phyloP scores from a whole-genome alignment of 2,888 invertebrate genomes.

The Diaperis boleti region DNA sequence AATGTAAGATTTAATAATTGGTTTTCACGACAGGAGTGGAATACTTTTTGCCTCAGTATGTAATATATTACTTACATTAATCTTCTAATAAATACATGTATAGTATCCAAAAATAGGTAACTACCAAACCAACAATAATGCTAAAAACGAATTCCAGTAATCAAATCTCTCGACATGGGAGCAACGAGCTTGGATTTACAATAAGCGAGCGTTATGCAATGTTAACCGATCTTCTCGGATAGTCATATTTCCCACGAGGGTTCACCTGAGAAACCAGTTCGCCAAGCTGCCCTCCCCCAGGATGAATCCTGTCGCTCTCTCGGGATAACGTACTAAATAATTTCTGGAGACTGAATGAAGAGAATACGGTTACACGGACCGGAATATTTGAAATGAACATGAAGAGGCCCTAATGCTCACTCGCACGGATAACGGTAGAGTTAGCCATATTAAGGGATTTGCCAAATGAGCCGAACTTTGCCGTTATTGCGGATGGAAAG shows the following conservation, averaged over 20 bases:
- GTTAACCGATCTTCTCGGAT: constrained; percentile 36
- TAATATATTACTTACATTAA: no score
- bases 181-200: constrained; percentile 35
- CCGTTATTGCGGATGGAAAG: constrained; percentile 5
- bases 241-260: constrained; percentile 46
- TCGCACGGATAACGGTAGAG: constrained; percentile 20
- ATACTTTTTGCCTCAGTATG: no score
- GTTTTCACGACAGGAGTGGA: no score
- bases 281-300: constrained; percentile 43
- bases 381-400: constrained; percentile 28
- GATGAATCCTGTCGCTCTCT: constrained; percentile 36
- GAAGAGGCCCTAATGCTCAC: constrained; percentile 24
- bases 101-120: no score
- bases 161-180: no score
- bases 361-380: constrained; percentile 19
- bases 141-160: no score
- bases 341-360: constrained; percentile 23
- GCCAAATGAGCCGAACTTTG: constrained; percentile 27
- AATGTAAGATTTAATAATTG: no score
- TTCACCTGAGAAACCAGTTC: constrained; percentile 46
- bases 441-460: constrained; percentile 35
- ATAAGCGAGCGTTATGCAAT: constrained; percentile 38
- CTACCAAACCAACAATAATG: no score
- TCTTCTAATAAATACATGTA: no score
- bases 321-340: constrained; percentile 41